Evolutionary conservation across 2,888 invertebrate species (phyloP).

Genomic region (Octonoba sinensis): DNA sequence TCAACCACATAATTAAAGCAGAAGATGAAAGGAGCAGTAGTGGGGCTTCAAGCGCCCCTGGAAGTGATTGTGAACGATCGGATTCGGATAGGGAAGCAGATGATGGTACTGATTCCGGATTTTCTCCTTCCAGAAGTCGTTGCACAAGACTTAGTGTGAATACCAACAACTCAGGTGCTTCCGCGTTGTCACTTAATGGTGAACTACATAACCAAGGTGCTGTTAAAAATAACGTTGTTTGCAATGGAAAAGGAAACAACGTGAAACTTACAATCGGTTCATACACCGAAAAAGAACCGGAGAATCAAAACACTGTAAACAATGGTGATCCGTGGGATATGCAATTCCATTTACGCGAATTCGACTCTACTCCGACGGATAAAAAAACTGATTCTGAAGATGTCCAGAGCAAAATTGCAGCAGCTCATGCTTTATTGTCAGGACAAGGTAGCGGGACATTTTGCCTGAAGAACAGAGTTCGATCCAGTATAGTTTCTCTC

Average conservation of each 20-base stretch:
- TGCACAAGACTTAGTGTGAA: conserved; percentile 14
- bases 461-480: conserved; percentile 92
- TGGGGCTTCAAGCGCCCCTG: conserved; percentile 63
- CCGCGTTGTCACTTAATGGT: not conserved
- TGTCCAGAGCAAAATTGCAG: conserved; percentile 51
- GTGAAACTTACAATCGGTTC: conserved; percentile 51
- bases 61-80: conserved; percentile 61
- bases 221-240: conserved; percentile 14
- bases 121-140: conserved; percentile 32
- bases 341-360: conserved; percentile 59
- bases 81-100: conserved; percentile 60
- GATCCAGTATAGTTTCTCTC: conserved; percentile 96
- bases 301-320: conserved; percentile 2
- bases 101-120: conserved; percentile 61
- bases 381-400: conserved; percentile 50
- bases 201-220: conserved; percentile 7
- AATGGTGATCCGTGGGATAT: conserved; percentile 46
- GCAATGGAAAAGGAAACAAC: conserved; percentile 39
- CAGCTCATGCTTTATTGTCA: conserved; percentile 80
- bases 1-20: conserved; percentile 31
- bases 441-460: conserved; percentile 88
- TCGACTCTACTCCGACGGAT: conserved; percentile 25
- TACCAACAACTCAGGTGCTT: conserved; percentile 1
- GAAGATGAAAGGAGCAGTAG: conserved; percentile 64
- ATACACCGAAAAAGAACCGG: conserved; percentile 44